Evolutionary conservation across 2,113 vertebrate genomes (phyloP).

Genomic region (Nycticryphes semicollaris): DNA sequence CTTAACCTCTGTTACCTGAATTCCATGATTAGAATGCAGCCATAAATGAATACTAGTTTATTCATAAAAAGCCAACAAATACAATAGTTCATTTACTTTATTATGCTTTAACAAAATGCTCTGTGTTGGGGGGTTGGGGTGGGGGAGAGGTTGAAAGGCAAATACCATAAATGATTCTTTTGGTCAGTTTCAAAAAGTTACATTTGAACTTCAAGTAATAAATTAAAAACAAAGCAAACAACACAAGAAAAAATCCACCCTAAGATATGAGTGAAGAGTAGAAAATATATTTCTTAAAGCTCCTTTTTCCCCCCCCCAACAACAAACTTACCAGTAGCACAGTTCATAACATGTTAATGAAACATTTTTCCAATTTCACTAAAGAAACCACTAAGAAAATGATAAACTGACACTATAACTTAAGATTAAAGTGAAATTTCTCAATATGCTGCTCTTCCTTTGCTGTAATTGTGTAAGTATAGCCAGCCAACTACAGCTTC

Average conservation of each 20-base stretch:
- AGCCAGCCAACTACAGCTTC: background rate
- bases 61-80: constrained; percentile 74
- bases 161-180: background rate
- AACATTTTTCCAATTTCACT: background rate
- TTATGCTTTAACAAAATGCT: constrained; percentile 47
- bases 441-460: background rate
- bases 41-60: constrained; percentile 75
- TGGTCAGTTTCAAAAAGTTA: background rate
- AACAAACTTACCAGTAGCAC: background rate
- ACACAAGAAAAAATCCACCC: background rate
- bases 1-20: constrained; percentile 71
- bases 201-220: background rate
- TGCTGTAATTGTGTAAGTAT: background rate
- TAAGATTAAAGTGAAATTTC: background rate
- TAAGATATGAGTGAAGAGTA: background rate
- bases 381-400: background rate
- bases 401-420: background rate
- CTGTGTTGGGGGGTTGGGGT: background rate
- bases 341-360: background rate
- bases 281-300: background rate
- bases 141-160: background rate
- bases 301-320: background rate
- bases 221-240: background rate
- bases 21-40: constrained; percentile 70
- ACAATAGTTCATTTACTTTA: constrained; percentile 71